Percentiles rank a stretch among this genome's conserved stretches.
Conservation (phyloP, 1,140 invertebrate species). For the Bombus confusus region DNA sequence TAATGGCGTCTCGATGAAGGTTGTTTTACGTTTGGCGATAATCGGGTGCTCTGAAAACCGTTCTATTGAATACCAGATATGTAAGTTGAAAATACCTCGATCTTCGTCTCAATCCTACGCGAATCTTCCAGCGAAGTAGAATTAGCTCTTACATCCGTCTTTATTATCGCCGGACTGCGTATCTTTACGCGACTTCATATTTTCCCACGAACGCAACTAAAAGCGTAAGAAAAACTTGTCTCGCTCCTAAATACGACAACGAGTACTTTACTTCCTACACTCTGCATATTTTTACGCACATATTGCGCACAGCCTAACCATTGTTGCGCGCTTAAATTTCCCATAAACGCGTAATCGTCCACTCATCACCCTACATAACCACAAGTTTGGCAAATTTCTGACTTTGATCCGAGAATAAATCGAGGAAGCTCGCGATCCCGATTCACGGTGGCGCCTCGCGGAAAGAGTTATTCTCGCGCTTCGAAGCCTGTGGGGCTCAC, state of each 20-base stretch:
- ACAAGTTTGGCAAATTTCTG: not conserved
- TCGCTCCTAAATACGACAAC: too few relatives aligned
- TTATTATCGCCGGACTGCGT: too few relatives aligned
- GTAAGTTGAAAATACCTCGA: too few relatives aligned
- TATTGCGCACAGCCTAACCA: too few relatives aligned
- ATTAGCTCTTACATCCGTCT: too few relatives aligned
- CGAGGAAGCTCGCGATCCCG: not conserved
- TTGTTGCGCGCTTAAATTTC: not conserved
- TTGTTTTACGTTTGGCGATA: not conserved
- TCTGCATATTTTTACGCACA: too few relatives aligned
- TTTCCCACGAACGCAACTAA: too few relatives aligned
- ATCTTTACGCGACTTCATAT: too few relatives aligned
- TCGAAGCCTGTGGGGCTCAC: constrained; percentile 51
- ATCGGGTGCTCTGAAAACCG: not conserved
- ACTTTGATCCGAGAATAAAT: not conserved
- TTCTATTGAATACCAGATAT: not conserved
- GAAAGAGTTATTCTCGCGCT: constrained; percentile 61
- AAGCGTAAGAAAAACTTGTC: too few relatives aligned
- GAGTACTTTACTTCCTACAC: too few relatives aligned
- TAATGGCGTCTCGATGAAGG: not conserved
- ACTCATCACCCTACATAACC: not conserved
- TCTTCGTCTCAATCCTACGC: not conserved
- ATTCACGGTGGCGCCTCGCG: constrained; percentile 50
- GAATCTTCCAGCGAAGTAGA: not conserved
- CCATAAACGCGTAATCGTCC: not conserved